Evolutionary conservation across 2,113 vertebrate species (phyloP), one percentile per base, ranked within the genome.

Genomic region (Sebastes schlegelii): DNA sequence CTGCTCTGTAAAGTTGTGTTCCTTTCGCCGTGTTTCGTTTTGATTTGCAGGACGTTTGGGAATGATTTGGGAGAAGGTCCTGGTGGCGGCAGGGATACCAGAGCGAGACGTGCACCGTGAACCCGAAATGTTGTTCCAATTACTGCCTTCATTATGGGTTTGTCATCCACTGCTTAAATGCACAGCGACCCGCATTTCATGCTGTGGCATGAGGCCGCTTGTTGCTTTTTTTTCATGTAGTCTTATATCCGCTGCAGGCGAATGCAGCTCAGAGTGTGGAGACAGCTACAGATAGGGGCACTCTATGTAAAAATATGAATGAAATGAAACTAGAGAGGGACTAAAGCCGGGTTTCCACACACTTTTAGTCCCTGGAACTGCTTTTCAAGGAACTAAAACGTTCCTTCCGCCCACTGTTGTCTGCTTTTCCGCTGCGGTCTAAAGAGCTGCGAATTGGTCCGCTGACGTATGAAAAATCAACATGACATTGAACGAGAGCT

Each of bases 51-150:
- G 90, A 89, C 85, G 91, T 95, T 96, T 94, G 94, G 94, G 88
- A 95, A 93, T 95, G 92, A 94, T 95, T 95, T 95, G 73, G 92
- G 86, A 92, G 80, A 87, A 86, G 80, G 76, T 79, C 83, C 91
- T 79, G 91, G 89, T 85, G 92, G 93, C 90, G 83, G 82, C 91
- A 85, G 80, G 91, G 91, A 92, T 91, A 92, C 79, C 79, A 60
- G 85, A 94, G 91, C 77, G 70, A 84, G 90, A 93, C 80, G 76
- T 88, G 85, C 85, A 70, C 42, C 19, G 83, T 84, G 90, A 88
- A 90, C 85, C 86, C 75, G 74, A 93, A 95, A 95, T 90, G 91
- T 93, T 95, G 92, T 95, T 95, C 91, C 91, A 93, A 95, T 96
- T 95, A 95, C 91, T 61, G 93, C 88, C 87, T 94, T 92, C 90